phyloP scores from a whole-genome alignment of 92 coral and sea anemone species.

The Palythoa grandis region DNA sequence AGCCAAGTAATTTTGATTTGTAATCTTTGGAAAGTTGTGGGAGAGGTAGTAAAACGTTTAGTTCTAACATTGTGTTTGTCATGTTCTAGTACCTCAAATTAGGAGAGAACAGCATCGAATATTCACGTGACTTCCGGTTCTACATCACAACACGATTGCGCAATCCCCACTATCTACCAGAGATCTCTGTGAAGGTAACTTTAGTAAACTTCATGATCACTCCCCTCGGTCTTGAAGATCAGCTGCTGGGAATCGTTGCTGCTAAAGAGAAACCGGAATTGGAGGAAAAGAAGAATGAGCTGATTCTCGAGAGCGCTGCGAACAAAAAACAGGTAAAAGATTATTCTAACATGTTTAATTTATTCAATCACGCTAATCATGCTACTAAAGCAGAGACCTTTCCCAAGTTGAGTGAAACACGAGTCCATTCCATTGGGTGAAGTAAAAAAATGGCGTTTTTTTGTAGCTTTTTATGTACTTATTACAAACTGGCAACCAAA shows the following conservation, averaged over 20 bases:
- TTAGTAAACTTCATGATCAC: conserved; percentile 99
- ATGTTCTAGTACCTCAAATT: conserved; percentile 83
- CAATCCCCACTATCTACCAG: conserved; percentile 98
- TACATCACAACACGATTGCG: conserved; percentile 98
- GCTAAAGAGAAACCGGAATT: conserved; percentile 98
- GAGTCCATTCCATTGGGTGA: background rate
- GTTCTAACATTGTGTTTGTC: background rate
- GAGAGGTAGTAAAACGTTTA: too few relatives aligned
- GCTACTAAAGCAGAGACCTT: background rate
- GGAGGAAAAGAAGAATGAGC: conserved; percentile 95
- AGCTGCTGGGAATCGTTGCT: conserved; percentile 95
- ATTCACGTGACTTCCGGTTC: conserved; percentile 98
- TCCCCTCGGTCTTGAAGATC: conserved; percentile 99
- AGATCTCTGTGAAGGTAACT: conserved; percentile 97
- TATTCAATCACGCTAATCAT: background rate
- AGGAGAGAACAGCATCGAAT: conserved; percentile 98
- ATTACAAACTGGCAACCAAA: too few relatives aligned
- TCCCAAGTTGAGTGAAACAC: background rate
- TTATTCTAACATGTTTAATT: background rate
- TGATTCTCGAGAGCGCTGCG: conserved; percentile 96
- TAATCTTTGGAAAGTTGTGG: too few relatives aligned
- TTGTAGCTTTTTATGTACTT: background rate
- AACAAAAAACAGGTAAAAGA: conserved; percentile 92
- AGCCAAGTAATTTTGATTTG: too few relatives aligned
- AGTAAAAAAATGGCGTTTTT: background rate